phyloP scores from a whole-genome alignment of 1,140 invertebrate genomes.

The Proales similis region DNA sequence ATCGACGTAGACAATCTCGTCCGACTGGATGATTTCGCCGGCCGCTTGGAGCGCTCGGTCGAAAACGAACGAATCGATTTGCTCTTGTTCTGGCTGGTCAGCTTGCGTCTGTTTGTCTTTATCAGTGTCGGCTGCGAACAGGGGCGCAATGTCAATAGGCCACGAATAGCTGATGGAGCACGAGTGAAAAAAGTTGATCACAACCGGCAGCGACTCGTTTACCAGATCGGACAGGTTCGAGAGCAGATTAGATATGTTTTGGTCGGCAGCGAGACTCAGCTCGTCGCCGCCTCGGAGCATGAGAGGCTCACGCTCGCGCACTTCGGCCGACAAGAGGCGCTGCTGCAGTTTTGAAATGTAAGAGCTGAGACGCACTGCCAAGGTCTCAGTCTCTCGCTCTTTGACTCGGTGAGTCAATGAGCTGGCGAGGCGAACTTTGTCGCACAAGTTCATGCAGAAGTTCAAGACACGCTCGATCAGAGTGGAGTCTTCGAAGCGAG shows the following conservation, averaged over 20 bases:
- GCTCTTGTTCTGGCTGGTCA: too few species aligned
- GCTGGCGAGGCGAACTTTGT: too few species aligned
- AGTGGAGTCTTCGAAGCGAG: too few species aligned
- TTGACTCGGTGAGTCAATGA: too few species aligned
- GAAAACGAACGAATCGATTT: background rate
- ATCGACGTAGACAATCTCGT: constrained; percentile 4
- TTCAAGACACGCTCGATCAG: too few species aligned
- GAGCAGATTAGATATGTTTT: background rate
- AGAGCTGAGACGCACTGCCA: too few species aligned
- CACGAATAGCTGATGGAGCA: background rate
- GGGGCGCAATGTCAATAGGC: background rate
- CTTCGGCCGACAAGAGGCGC: background rate
- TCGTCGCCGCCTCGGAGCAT: background rate
- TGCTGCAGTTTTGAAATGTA: too few species aligned
- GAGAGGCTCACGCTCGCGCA: constrained; percentile 21
- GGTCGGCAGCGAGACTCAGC: background rate
- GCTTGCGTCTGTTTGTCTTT: background rate
- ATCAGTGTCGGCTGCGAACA: background rate
- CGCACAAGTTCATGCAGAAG: too few species aligned
- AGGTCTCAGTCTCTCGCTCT: too few species aligned
- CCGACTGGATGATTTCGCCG: constrained; percentile 25
- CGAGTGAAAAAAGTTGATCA: too few species aligned
- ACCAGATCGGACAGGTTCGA: background rate
- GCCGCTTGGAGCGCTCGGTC: background rate
- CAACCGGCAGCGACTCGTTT: background rate